Percentiles rank a stretch among this genome's conserved stretches.
These are phyloP conservation scores for Aelia acuminata DNA, from an alignment of 2,888 invertebrate genomes.

Conservation along the genomic window DNA sequence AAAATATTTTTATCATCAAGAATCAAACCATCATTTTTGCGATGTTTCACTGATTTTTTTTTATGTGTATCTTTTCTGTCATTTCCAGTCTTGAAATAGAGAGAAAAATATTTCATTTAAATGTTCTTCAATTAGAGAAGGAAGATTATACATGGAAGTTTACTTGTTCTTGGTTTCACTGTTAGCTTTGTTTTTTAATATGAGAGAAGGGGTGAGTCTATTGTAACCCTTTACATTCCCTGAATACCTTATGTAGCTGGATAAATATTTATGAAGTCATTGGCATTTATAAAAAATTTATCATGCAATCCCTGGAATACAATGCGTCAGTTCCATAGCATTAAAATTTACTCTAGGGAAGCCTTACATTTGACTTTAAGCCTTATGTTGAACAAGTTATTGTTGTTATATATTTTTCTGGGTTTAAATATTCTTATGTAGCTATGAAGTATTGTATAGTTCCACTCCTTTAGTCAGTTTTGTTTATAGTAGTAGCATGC, in stretches of 20 bases:
- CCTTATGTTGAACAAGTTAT: background rate
- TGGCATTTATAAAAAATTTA: background rate
- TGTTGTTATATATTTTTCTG: background rate
- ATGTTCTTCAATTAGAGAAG: background rate
- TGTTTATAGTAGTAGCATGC: too few relatives aligned
- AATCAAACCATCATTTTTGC: background rate
- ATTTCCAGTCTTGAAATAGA: slow-evolving; percentile 43
- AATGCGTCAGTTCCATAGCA: background rate
- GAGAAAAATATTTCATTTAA: background rate
- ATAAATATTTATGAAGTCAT: background rate
- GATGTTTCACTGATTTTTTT: too few relatives aligned
- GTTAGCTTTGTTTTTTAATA: slow-evolving; percentile 24
- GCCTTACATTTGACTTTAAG: background rate
- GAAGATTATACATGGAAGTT: slow-evolving; percentile 3
- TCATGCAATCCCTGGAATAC: background rate
- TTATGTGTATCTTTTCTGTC: slow-evolving; percentile 37
- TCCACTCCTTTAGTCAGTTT: too few relatives aligned
- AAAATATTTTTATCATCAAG: background rate
- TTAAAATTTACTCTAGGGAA: background rate
- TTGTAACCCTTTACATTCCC: background rate
- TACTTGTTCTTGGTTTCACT: background rate
- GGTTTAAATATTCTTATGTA: background rate
- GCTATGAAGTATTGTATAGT: too few relatives aligned
- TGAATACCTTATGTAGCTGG: background rate
- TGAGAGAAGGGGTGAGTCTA: slow-evolving; percentile 34